Conservation (phyloP, 2,797 vertebrate species). For the Erethizon dorsatum region DNA sequence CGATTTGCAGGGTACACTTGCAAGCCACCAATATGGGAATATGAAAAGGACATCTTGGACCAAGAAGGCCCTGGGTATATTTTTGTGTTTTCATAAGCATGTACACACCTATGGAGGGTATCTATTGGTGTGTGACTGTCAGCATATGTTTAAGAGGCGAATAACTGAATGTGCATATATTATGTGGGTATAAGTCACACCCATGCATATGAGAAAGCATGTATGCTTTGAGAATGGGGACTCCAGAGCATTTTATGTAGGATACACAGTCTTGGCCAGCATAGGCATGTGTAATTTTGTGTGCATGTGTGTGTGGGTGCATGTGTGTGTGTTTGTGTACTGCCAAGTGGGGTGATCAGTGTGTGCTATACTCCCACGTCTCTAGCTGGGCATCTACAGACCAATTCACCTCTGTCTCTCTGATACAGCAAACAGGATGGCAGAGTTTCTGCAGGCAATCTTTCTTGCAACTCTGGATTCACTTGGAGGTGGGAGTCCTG, state of each 20-base stretch:
- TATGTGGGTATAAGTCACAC: not conserved
- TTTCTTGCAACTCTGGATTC: slow-evolving; percentile 55
- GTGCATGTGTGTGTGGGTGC: not conserved
- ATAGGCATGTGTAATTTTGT: not conserved
- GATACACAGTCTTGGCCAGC: not conserved
- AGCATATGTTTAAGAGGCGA: not conserved
- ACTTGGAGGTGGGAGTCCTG: not conserved
- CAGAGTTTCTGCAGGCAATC: slow-evolving; percentile 10
- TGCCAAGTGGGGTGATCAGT: not conserved
- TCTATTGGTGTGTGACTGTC: not conserved
- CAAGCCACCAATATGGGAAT: not conserved
- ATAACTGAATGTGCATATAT: not conserved
- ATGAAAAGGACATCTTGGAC: slow-evolving; percentile 33
- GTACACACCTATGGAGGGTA: not conserved
- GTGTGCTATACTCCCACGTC: not conserved
- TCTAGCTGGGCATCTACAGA: slow-evolving; percentile 13
- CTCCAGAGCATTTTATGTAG: slow-evolving; percentile 9
- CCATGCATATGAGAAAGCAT: slow-evolving; percentile 13
- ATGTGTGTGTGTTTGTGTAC: fast-evolving
- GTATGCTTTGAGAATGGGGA: slow-evolving; percentile 35
- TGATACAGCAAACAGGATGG: not conserved
- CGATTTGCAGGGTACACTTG: slow-evolving; percentile 47
- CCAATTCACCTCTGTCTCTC: not conserved
- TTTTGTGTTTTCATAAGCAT: slow-evolving; percentile 30
- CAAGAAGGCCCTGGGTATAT: not conserved